Conservation (phyloP, 1,140 invertebrate genomes). For the Lasioglossum baleicum region DNA sequence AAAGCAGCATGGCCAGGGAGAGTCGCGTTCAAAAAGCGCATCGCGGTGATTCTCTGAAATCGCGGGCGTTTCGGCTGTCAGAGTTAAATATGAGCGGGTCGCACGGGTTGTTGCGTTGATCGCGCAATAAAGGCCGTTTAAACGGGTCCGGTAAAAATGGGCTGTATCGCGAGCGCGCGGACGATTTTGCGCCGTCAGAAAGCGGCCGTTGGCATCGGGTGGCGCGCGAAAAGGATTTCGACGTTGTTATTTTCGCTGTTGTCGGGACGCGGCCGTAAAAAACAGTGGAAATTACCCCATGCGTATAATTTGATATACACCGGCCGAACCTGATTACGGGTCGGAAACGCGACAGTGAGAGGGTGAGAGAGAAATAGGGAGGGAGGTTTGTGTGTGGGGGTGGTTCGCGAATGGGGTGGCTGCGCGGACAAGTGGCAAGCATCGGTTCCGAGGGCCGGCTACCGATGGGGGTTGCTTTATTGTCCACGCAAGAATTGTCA, state of each 20-base stretch:
- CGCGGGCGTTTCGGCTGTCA: neutral
- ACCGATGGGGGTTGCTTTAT: conserved; percentile 37
- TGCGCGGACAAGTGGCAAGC: neutral
- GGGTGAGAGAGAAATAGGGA: no score
- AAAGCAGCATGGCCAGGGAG: no score
- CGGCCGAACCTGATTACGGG: conserved; percentile 31
- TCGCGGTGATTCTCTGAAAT: neutral
- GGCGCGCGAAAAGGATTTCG: conserved; percentile 22
- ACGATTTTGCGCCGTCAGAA: conserved; percentile 14
- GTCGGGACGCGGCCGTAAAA: conserved; percentile 16
- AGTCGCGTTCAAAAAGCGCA: no score
- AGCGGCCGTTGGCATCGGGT: conserved; percentile 35
- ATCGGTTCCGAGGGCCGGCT: neutral
- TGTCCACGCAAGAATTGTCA: conserved; percentile 46
- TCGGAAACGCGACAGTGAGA: neutral
- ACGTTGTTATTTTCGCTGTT: conserved; percentile 25
- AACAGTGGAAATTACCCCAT: conserved; percentile 45
- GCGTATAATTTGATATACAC: conserved; percentile 43
- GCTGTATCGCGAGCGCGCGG: neutral
- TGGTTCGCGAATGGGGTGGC: neutral
- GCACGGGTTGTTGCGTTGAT: conserved; percentile 38
- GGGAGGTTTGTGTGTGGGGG: neutral
- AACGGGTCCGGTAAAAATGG: conserved; percentile 26
- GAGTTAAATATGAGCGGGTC: conserved; percentile 31
- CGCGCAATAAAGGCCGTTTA: conserved; percentile 44